Conservation (phyloP, 2,888 invertebrate genomes). For the Amiota communis region DNA sequence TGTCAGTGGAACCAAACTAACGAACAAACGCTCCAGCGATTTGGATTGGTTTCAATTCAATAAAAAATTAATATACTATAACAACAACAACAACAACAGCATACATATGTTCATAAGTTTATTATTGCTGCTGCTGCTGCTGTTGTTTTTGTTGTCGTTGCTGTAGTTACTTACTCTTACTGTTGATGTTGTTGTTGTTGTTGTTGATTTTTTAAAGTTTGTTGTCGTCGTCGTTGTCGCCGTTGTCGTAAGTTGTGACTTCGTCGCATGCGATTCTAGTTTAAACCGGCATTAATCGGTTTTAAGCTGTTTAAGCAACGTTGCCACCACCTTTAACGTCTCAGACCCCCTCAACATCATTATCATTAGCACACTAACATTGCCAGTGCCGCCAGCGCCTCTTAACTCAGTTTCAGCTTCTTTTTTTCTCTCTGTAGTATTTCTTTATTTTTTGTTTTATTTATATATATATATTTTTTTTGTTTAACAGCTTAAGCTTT, state of each 20-base stretch:
- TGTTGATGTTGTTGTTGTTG: background rate
- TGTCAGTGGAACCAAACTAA: background rate
- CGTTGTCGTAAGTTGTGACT: background rate
- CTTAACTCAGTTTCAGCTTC: background rate
- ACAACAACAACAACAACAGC: too few species aligned
- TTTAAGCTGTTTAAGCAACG: conserved; percentile 49
- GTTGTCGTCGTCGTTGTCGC: background rate
- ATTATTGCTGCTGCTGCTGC: background rate
- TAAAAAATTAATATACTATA: conserved; percentile 3
- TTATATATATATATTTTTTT: too few species aligned
- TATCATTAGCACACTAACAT: background rate
- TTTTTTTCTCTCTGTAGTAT: too few species aligned
- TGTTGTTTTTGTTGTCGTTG: conserved; percentile 6
- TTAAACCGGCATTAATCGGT: conserved; percentile 58
- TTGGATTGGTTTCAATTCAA: conserved; percentile 21
- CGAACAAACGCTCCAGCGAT: background rate
- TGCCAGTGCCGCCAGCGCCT: background rate
- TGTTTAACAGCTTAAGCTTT: too few species aligned
- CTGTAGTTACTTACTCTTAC: background rate
- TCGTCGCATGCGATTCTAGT: conserved; percentile 53
- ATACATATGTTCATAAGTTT: too few species aligned
- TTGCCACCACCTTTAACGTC: conserved; percentile 1
- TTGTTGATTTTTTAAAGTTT: conserved; percentile 7
- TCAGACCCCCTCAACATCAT: background rate
- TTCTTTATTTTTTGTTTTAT: too few species aligned